phyloP scores from a whole-genome alignment of 2,888 invertebrate species.

The Papilio gigon region DNA sequence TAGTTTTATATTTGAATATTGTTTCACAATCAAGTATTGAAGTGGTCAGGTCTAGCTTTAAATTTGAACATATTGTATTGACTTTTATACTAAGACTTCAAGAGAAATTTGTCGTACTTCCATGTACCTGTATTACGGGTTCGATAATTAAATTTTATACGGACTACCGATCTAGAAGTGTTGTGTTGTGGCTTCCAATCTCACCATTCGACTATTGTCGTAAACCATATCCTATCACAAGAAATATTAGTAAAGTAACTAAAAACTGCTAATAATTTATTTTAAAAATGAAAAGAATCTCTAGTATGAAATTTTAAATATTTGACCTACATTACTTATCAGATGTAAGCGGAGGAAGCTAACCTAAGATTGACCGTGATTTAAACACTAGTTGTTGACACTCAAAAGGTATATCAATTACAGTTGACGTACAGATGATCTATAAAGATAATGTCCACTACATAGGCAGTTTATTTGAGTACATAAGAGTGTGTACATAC shows the following conservation, averaged over 20 bases:
- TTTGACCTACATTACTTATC: not conserved
- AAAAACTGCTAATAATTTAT: too few species aligned
- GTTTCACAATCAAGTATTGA: not conserved
- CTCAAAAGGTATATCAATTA: slow-evolving; percentile 23
- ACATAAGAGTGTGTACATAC: slow-evolving; percentile 32
- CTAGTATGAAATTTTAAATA: not conserved
- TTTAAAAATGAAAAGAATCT: not conserved
- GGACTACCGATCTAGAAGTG: too few species aligned
- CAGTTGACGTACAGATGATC: slow-evolving; percentile 23
- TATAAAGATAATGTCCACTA: slow-evolving; percentile 34
- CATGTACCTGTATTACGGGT: too few species aligned
- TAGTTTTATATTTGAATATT: not conserved
- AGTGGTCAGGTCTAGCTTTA: not conserved
- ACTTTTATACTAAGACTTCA: not conserved
- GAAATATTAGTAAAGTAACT: too few species aligned
- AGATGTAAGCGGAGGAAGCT: not conserved
- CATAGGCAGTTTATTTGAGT: slow-evolving; percentile 37
- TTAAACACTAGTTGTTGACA: slow-evolving; percentile 1
- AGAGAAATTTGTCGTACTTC: too few species aligned
- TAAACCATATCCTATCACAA: too few species aligned
- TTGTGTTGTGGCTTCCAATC: too few species aligned
- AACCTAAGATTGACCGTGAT: not conserved
- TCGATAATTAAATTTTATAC: too few species aligned
- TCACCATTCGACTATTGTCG: too few species aligned
- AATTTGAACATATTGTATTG: not conserved